Percentiles rank a stretch among this genome's conserved stretches.
These are phyloP conservation scores for Etia nguti DNA, from an alignment of 2,113 vertebrate genomes.

Conservation along the genomic window DNA sequence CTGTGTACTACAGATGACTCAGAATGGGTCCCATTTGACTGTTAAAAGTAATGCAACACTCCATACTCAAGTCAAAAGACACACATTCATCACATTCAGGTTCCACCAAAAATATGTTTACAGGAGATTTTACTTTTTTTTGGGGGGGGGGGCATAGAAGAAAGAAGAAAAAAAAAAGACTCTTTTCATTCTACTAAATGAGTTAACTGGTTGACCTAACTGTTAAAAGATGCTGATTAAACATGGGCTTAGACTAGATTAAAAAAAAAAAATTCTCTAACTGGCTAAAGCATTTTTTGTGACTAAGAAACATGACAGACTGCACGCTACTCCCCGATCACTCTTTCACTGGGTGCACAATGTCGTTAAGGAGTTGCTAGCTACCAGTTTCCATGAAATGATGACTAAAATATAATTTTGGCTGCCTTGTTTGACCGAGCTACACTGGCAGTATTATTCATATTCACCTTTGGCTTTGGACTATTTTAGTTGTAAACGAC, in stretches of 20 bases:
- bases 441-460: neutral
- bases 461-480: fast-evolving
- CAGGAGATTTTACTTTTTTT: neutral
- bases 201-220: neutral
- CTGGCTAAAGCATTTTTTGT: neutral
- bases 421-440: neutral
- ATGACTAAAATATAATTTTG: neutral
- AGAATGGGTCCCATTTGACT: neutral
- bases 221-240: neutral
- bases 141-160: fast-evolving
- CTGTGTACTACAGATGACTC: neutral
- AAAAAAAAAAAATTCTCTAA: too few species aligned
- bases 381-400: neutral
- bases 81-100: neutral
- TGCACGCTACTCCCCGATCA: neutral
- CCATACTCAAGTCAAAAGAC: neutral
- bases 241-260: neutral
- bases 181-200: neutral
- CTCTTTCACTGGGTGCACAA: neutral
- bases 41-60: neutral
- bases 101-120: neutral
- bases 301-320: neutral
- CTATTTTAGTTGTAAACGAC: neutral
- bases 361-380: neutral
- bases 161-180: neutral